phyloP scores from a whole-genome alignment of 2,888 invertebrate genomes.

The Pantelozetes paolii region DNA sequence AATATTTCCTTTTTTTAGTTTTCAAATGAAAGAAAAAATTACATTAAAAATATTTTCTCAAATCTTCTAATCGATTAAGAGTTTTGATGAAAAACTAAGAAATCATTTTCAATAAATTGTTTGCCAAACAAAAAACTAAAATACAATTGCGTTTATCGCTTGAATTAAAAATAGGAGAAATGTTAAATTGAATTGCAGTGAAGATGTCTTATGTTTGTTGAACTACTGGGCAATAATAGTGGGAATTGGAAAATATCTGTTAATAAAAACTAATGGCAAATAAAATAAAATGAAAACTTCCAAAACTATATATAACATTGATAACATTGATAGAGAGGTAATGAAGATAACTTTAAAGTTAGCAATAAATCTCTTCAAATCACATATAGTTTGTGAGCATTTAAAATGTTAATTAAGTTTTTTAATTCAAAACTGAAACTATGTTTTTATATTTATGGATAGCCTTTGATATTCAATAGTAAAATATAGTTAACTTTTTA shows the following conservation, averaged over 20 bases:
- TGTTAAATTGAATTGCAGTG: too few species aligned
- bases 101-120: too few species aligned
- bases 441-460: not conserved
- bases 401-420: not conserved
- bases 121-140: too few species aligned
- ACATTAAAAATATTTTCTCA: not conserved
- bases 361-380: not conserved
- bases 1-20: too few species aligned
- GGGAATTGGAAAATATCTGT: not conserved
- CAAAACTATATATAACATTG: not conserved
- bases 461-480: not conserved
- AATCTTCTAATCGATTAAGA: not conserved
- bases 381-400: not conserved
- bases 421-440: not conserved
- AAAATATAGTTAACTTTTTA: too few species aligned
- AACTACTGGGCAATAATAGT: not conserved
- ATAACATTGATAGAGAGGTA: not conserved
- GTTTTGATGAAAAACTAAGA: not conserved
- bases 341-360: not conserved
- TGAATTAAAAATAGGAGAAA: too few species aligned
- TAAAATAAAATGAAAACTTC: not conserved
- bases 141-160: too few species aligned
- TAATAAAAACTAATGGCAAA: not conserved
- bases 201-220: too few species aligned
- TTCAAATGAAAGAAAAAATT: too few species aligned